Percentiles rank a stretch among this genome's conserved stretches.
phyloP scores from a whole-genome alignment of 2,888 invertebrate genomes.

The Prenolepis imparis region DNA sequence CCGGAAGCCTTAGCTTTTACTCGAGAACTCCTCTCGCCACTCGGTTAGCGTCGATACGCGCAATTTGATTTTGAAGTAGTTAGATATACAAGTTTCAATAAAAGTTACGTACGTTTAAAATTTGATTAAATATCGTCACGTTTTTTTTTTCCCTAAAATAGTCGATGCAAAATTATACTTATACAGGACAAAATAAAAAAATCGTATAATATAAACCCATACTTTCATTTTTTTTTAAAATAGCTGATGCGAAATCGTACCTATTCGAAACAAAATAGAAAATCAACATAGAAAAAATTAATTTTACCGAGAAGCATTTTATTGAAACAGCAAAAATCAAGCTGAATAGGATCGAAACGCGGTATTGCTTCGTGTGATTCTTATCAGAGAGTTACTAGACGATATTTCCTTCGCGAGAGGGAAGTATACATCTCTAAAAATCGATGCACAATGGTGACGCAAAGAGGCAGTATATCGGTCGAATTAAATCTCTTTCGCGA shows the following conservation, averaged over 20 bases:
- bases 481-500: constrained; percentile 48
- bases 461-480: constrained; percentile 42
- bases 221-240: too few species aligned
- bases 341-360: neutral
- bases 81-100: neutral
- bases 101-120: neutral
- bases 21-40: neutral
- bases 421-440: constrained; percentile 5
- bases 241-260: too few species aligned
- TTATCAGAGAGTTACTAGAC: constrained; percentile 20
- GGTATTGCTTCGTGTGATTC: constrained; percentile 19
- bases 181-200: too few species aligned
- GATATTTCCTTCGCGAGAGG: neutral
- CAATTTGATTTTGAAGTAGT: neutral
- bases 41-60: neutral
- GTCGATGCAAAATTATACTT: too few species aligned
- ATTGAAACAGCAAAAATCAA: neutral
- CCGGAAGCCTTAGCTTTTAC: constrained; percentile 11
- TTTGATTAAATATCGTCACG: neutral
- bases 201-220: too few species aligned
- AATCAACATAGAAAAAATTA: neutral
- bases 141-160: too few species aligned
- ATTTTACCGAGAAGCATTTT: neutral
- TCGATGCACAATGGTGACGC: constrained; percentile 20
- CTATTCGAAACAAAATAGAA: neutral